Percentiles rank a stretch among this genome's conserved stretches.
These are phyloP conservation scores for Bothrops jararaca DNA, from an alignment of 2,113 vertebrate genomes.

Conservation along the genomic window DNA sequence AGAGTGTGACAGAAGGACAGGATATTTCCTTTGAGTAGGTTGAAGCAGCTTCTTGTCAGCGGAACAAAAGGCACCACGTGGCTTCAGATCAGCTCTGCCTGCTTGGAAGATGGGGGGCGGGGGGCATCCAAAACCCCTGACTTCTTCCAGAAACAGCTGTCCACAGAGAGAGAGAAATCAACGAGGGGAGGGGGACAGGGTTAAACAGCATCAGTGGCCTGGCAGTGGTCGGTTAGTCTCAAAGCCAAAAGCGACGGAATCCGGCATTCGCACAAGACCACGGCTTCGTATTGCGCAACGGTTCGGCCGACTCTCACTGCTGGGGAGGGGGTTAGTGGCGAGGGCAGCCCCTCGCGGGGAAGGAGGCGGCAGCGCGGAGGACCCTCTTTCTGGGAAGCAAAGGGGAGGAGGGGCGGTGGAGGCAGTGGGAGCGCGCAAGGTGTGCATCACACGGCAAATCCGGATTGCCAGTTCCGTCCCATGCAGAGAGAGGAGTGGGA, in stretches of 20 bases:
- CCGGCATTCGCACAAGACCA: background rate
- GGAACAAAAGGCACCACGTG: background rate
- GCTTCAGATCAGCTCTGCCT: slow-evolving; percentile 6
- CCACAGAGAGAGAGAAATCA: slow-evolving; percentile 16
- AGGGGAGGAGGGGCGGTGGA: background rate
- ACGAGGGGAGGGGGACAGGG: background rate
- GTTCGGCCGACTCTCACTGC: background rate
- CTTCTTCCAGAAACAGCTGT: slow-evolving; percentile 23
- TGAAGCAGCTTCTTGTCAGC: background rate
- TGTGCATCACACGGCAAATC: background rate
- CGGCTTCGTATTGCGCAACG: background rate
- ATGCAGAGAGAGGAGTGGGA: slow-evolving; percentile 12
- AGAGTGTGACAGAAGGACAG: background rate
- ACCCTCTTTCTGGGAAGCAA: background rate
- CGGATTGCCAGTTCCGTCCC: background rate
- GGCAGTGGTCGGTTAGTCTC: background rate
- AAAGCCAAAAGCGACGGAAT: background rate
- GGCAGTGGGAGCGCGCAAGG: background rate
- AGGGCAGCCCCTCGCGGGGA: background rate
- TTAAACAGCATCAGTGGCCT: background rate
- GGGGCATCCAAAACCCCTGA: background rate
- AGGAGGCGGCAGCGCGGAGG: background rate
- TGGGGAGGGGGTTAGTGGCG: background rate
- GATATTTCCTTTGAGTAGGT: background rate
- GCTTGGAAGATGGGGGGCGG: background rate